These are phyloP conservation scores for Himalopsyche japonica DNA, from an alignment of 2,888 invertebrate genomes.

Conservation along the genomic window DNA sequence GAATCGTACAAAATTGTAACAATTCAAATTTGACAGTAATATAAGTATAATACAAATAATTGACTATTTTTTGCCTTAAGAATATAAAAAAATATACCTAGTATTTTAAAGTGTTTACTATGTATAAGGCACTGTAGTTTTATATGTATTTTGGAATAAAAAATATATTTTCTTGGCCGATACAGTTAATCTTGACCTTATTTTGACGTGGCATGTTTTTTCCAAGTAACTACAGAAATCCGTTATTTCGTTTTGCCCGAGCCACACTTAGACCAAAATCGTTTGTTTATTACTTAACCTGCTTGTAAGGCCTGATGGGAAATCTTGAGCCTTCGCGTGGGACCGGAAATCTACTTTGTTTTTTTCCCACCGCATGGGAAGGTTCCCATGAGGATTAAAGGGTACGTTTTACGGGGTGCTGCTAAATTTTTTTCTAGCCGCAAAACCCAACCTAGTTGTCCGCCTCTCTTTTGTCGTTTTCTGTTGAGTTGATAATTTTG, in stretches of 20 bases:
- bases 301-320: conserved; percentile 3
- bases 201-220: not conserved
- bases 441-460: conserved; percentile 24
- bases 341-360: conserved; percentile 14
- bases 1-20: too few relatives aligned
- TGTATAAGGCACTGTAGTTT: too few relatives aligned
- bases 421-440: conserved; percentile 20
- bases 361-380: conserved; percentile 9
- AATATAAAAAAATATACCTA: too few relatives aligned
- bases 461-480: conserved; percentile 9
- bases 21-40: too few relatives aligned
- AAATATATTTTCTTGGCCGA: too few relatives aligned
- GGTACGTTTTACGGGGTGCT: conserved; percentile 18
- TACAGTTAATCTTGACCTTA: not conserved
- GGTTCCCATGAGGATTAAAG: conserved; percentile 21
- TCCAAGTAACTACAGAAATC: not conserved
- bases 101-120: too few relatives aligned
- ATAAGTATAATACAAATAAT: too few relatives aligned
- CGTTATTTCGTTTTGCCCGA: not conserved
- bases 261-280: conserved; percentile 22
- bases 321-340: not conserved
- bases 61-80: too few relatives aligned
- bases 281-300: conserved; percentile 30
- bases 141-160: too few relatives aligned
- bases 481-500: not conserved